Conservation (phyloP, 2,888 invertebrate genomes). For the Taphrorychus bicolor region DNA sequence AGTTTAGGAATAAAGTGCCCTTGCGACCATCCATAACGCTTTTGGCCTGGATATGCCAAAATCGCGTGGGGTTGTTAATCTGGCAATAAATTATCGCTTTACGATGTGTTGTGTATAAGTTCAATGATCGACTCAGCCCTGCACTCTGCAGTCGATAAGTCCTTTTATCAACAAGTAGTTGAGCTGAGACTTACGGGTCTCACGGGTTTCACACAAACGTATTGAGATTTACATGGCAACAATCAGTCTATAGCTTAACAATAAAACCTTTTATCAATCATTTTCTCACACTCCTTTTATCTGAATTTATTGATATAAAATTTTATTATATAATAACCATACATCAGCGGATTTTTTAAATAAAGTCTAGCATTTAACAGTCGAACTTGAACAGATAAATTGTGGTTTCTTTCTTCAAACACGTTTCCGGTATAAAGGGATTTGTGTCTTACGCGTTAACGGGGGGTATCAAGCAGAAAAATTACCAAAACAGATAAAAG, state of each 20-base stretch:
- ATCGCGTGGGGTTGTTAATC: neutral
- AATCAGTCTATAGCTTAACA: neutral
- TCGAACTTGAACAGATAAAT: constrained; percentile 35
- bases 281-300: constrained; percentile 1
- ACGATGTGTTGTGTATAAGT: neutral
- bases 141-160: neutral
- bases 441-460: constrained; percentile 40
- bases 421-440: constrained; percentile 39
- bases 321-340: neutral
- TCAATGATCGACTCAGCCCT: neutral
- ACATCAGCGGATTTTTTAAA: too few species aligned
- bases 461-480: constrained; percentile 16
- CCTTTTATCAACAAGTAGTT: neutral
- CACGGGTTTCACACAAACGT: neutral
- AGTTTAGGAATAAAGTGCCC: constrained; percentile 3
- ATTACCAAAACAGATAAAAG: constrained; percentile 7
- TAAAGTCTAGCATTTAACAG: too few species aligned
- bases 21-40: neutral
- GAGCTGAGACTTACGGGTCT: neutral
- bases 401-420: constrained; percentile 22
- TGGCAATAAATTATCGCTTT: neutral
- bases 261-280: neutral
- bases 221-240: neutral
- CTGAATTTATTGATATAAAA: neutral
- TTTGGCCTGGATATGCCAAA: neutral